Evolutionary conservation across 2,888 invertebrate species (phyloP).

Genomic region (Andrena haemorrhoa): DNA sequence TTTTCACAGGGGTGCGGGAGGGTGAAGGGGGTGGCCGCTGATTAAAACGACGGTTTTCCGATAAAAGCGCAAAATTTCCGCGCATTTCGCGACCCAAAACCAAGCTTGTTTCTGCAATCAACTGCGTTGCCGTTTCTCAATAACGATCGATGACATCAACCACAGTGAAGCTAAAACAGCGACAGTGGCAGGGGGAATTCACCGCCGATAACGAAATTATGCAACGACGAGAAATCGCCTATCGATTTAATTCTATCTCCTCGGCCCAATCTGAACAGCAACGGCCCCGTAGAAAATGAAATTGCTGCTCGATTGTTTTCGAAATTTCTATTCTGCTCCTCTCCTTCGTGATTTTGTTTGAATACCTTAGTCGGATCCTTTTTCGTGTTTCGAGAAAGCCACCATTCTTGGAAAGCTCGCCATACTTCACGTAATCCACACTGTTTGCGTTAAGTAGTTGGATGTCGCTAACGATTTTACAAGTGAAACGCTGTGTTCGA

Average conservation of each 20-base stretch:
- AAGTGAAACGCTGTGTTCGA: too few relatives aligned
- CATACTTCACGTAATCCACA: too few relatives aligned
- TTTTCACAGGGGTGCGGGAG: conserved; percentile 53
- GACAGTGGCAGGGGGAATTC: conserved; percentile 13
- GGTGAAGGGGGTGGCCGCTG: conserved; percentile 36
- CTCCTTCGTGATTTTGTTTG: too few relatives aligned
- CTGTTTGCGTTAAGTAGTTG: too few relatives aligned
- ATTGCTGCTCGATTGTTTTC: neutral
- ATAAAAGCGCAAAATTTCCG: conserved; percentile 71
- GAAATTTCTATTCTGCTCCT: neutral
- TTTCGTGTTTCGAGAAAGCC: too few relatives aligned
- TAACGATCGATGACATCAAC: conserved; percentile 65
- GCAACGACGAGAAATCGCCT: conserved; percentile 37
- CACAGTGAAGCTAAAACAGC: conserved; percentile 37
- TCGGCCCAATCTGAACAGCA: neutral
- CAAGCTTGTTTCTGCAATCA: conserved; percentile 71
- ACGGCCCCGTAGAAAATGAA: neutral
- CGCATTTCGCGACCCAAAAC: conserved; percentile 64
- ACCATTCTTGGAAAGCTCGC: too few relatives aligned
- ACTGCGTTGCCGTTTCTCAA: conserved; percentile 67
- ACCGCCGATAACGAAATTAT: conserved; percentile 49
- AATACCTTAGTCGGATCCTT: too few relatives aligned
- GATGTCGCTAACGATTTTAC: too few relatives aligned
- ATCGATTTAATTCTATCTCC: conserved; percentile 44
- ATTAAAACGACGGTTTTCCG: conserved; percentile 72